phyloP scores from a whole-genome alignment of 1,140 invertebrate species.

The Proctacanthus coquilletti region DNA sequence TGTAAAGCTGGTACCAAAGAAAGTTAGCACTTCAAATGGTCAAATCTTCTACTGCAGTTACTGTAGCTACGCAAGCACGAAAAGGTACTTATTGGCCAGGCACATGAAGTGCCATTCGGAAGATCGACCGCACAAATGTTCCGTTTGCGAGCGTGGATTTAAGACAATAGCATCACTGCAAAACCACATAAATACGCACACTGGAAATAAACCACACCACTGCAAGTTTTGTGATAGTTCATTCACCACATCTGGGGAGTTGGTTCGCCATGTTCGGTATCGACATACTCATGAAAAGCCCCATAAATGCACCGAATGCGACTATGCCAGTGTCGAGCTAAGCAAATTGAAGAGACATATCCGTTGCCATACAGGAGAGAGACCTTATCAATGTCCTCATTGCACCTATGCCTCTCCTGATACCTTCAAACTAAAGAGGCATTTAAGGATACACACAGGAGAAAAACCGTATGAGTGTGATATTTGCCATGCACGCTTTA shows the following conservation, averaged over 20 bases:
- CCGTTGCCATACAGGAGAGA: constrained; percentile 71
- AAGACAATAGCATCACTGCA: constrained; percentile 86
- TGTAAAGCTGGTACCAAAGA: no score
- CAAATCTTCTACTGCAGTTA: no score
- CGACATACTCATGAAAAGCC: constrained; percentile 91
- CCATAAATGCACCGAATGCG: constrained; percentile 86
- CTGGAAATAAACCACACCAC: constrained; percentile 84
- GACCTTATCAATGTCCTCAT: constrained; percentile 70
- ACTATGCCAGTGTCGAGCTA: constrained; percentile 87
- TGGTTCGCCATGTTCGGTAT: constrained; percentile 83
- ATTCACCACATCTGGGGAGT: constrained; percentile 91
- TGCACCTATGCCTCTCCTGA: constrained; percentile 96
- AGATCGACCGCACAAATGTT: constrained; percentile 83
- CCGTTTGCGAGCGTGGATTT: constrained; percentile 86
- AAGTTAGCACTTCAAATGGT: no score
- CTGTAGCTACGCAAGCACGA: constrained; percentile 79
- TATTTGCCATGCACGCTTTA: constrained; percentile 80
- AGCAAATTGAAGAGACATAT: constrained; percentile 88
- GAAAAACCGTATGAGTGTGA: constrained; percentile 74
- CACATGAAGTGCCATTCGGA: constrained; percentile 95
- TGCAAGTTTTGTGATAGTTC: constrained; percentile 87
- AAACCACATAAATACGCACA: constrained; percentile 94
- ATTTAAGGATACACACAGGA: constrained; percentile 89
- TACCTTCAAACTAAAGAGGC: constrained; percentile 92
- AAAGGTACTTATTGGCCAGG: constrained; percentile 72